Conservation (phyloP, 2,888 invertebrate species). For the Eupithecia abbreviata region DNA sequence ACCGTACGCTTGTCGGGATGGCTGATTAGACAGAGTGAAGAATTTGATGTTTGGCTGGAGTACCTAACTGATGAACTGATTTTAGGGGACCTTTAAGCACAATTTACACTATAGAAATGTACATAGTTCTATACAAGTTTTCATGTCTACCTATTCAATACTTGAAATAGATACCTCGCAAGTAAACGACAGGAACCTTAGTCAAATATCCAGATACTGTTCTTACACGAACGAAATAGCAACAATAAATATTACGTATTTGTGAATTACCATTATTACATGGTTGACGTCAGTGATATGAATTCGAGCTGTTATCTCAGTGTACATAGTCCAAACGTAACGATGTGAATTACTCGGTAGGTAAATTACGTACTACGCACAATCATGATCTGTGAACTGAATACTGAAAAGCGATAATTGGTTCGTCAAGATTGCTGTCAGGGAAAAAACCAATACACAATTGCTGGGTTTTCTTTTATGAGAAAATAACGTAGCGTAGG, state of each 20-base stretch:
- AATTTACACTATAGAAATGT: too few species aligned
- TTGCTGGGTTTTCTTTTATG: slow-evolving; percentile 8
- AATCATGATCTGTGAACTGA: slow-evolving; percentile 50
- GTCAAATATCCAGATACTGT: background rate
- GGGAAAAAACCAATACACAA: slow-evolving; percentile 43
- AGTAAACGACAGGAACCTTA: background rate
- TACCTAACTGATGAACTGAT: background rate
- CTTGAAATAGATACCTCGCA: background rate
- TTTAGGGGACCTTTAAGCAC: background rate
- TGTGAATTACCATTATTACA: slow-evolving; percentile 8
- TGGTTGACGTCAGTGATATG: slow-evolving; percentile 47
- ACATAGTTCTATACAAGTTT: too few species aligned
- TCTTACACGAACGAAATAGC: background rate
- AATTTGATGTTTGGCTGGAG: background rate
- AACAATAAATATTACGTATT: slow-evolving; percentile 7
- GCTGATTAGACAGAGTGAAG: slow-evolving; percentile 7
- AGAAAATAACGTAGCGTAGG: background rate
- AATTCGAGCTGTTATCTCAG: slow-evolving; percentile 51
- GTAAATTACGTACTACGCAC: slow-evolving; percentile 46
- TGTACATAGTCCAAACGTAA: slow-evolving; percentile 37
- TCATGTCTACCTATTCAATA: background rate
- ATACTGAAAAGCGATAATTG: slow-evolving; percentile 35
- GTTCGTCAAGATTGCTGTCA: slow-evolving; percentile 12
- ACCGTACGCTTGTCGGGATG: slow-evolving; percentile 4
- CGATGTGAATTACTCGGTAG: slow-evolving; percentile 48